A percentile compares a stretch with the other conserved stretches of the same genome.
Conservation (phyloP, 2,888 invertebrate genomes). For the Agriotes lineatus region DNA sequence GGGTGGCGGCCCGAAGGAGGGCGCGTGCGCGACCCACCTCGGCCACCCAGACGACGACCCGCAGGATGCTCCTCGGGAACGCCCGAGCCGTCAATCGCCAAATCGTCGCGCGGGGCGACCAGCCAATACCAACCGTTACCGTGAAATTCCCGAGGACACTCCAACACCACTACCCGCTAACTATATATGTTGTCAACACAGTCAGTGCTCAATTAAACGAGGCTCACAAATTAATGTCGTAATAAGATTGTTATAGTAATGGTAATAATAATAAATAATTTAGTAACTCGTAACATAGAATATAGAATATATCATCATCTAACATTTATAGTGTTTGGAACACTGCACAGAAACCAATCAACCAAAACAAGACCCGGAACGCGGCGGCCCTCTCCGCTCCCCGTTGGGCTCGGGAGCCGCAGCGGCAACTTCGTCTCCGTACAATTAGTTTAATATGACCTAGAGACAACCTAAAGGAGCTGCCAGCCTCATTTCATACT, state of each 20-base stretch:
- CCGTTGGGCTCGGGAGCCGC: slow-evolving; percentile 40
- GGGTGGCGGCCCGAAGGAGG: slow-evolving; percentile 13
- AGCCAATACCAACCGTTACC: neutral
- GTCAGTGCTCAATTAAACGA: slow-evolving; percentile 31
- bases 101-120: neutral
- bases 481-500: slow-evolving; percentile 43
- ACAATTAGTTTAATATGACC: slow-evolving; percentile 54
- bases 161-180: slow-evolving; percentile 36
- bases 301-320: slow-evolving; percentile 60
- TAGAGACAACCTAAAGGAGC: slow-evolving; percentile 55
- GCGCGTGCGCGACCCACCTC: neutral
- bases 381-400: slow-evolving; percentile 40
- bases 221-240: slow-evolving; percentile 38
- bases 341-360: slow-evolving; percentile 62
- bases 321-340: slow-evolving; percentile 64
- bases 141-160: slow-evolving; percentile 14
- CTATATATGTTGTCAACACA: slow-evolving; percentile 21
- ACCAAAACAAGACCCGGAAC: slow-evolving; percentile 59
- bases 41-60: slow-evolving; percentile 9
- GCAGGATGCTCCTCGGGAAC: slow-evolving; percentile 20
- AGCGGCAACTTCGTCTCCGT: slow-evolving; percentile 37
- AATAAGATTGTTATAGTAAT: slow-evolving; percentile 37
- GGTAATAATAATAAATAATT: slow-evolving; percentile 44
- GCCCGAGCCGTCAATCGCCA: neutral
- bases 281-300: slow-evolving; percentile 59